Base-by-base conservation (phyloP, 2,888 invertebrate genomes). In the Chesias legatella region DNA sequence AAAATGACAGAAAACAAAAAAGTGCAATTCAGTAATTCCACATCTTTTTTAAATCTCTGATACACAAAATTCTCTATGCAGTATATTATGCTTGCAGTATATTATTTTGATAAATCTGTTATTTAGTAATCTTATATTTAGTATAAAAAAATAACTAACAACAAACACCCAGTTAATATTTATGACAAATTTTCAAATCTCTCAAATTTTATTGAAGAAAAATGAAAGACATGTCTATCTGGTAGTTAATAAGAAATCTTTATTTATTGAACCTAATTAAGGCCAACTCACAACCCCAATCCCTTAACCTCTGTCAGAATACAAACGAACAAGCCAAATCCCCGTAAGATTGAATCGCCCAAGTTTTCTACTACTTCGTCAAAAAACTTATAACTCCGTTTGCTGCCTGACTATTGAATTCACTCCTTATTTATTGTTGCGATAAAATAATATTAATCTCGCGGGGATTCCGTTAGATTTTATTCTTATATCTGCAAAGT, bases 401-500 rank as follows among this genome's bases (percentile, higher is more conserved):
- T 61, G 67, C 71, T 65, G 66, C 65, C 64, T 61, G 68, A 59
- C 82, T 80, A 86, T 88, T 88, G 84, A 88, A 85, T 86, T 83
- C 80, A 60, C 73, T 72, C 68, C 72, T 82, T 88, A 85, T 86
- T 86, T 86, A 88, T 88, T 77, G 84, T 83, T 71, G 77, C 80
- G 84, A 88, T 88, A 86, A 88, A 88, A 88, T 84, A 85, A 86
- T 88, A 88, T 88, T 88, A 88, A 88, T 85, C 86, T 81, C 82
- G 65, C 43, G 83, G 76, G 88, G 76, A 84, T 85, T 81, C 77
- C 67, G 62, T 64, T 65, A 81, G 84, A 83, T 86, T 86, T 84
- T 74, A 79, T 84, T 81, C 83, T 79, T 78, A 71, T 77, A 69
- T 60, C 75, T 72, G 63, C 79, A 67, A 80, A 80, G 73, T 80